Evolutionary conservation across 2,888 invertebrate genomes (phyloP).

Genomic region (Deroplatys truncata): DNA sequence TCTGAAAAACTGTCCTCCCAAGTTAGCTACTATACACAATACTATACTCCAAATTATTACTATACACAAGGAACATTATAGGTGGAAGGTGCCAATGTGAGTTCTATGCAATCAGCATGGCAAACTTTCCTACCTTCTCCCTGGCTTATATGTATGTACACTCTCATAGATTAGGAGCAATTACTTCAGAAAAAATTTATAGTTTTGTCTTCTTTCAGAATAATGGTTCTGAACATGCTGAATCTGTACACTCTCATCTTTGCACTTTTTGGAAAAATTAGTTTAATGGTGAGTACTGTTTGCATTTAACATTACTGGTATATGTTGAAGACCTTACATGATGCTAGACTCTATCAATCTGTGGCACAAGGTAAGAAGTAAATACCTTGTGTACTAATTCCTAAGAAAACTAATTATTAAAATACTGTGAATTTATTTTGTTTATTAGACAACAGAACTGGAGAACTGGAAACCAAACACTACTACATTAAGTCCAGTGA

Average conservation of each 20-base stretch:
- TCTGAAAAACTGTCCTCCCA: no score
- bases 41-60: no score
- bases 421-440: not conserved
- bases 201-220: constrained; percentile 53
- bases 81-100: no score
- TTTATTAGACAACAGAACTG: constrained; percentile 49
- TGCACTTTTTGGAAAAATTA: constrained; percentile 85
- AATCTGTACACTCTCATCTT: constrained; percentile 93
- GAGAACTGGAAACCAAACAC: constrained; percentile 51
- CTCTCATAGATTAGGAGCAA: no score
- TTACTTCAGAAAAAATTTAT: no score
- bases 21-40: no score
- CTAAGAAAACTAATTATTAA: not conserved
- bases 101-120: no score
- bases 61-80: no score
- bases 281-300: constrained; percentile 60
- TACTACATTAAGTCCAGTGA: constrained; percentile 23
- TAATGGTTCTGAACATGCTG: constrained; percentile 88
- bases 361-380: no score
- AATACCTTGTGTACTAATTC: no score
- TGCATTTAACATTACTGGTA: not conserved
- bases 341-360: not conserved
- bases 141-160: no score
- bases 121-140: no score
- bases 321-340: not conserved